Evolutionary conservation across 2,113 vertebrate genomes (phyloP).

Genomic region (Pomatostomus ruficeps): DNA sequence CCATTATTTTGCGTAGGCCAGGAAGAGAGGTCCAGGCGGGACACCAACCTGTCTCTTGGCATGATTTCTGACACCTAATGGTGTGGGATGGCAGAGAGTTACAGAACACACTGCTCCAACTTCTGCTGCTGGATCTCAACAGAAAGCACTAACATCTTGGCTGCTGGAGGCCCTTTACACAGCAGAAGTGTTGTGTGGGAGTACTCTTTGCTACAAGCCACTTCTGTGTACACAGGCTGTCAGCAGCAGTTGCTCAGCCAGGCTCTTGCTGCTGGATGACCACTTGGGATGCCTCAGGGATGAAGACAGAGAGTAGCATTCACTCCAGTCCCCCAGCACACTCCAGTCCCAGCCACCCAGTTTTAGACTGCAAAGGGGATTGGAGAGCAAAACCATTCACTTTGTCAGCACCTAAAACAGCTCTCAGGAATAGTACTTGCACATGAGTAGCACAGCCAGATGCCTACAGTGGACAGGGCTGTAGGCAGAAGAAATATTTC

Average conservation of each 20-base stretch:
- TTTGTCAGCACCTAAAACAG: background rate
- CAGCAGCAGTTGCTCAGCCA: background rate
- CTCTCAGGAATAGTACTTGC: background rate
- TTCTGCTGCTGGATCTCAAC: background rate
- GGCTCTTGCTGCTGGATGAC: background rate
- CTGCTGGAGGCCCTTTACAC: background rate
- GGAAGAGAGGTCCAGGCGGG: background rate
- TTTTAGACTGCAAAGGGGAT: background rate
- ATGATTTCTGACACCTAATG: background rate
- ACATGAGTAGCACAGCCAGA: background rate
- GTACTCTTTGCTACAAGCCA: background rate
- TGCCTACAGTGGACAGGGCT: background rate
- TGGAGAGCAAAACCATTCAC: background rate
- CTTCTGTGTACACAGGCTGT: background rate
- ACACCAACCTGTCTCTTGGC: background rate
- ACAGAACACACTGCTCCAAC: background rate
- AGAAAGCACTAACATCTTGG: background rate
- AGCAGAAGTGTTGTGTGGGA: background rate
- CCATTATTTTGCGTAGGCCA: background rate
- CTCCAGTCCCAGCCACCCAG: background rate
- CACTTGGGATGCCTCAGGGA: background rate
- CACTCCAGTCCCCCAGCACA: accelerated
- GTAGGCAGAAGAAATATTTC: background rate
- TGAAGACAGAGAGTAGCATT: background rate
- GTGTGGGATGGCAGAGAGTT: background rate